Evolutionary conservation across 2,888 invertebrate species (phyloP).

Genomic region (Limenitis arthemis): DNA sequence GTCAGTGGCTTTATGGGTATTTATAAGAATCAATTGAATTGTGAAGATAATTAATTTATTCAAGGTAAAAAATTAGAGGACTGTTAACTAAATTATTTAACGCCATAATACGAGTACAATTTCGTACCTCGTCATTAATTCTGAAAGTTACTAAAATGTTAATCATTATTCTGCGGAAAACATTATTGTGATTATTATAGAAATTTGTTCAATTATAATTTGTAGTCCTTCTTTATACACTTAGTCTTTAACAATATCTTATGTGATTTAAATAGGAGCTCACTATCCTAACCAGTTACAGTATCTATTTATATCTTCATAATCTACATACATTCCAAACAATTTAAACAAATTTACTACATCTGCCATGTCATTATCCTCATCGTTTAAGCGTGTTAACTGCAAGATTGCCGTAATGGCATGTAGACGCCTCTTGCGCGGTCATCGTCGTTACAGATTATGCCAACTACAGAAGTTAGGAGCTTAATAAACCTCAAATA

Average conservation of each 20-base stretch:
- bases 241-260: too few relatives aligned
- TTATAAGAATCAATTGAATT: background rate
- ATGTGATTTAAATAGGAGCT: background rate
- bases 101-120: too few relatives aligned
- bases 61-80: background rate
- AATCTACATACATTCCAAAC: constrained; percentile 31
- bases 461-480: constrained; percentile 35
- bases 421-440: constrained; percentile 50
- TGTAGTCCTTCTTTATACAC: too few relatives aligned
- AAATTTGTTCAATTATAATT: too few relatives aligned
- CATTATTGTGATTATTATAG: too few relatives aligned
- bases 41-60: background rate
- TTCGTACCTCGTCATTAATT: too few relatives aligned
- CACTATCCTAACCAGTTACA: background rate
- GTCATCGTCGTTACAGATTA: constrained; percentile 52
- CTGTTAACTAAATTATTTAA: too few relatives aligned
- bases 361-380: constrained; percentile 68
- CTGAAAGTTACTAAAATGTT: too few relatives aligned
- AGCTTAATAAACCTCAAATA: constrained; percentile 14
- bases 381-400: constrained; percentile 65
- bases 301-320: constrained; percentile 10
- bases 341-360: constrained; percentile 58
- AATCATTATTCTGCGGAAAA: too few relatives aligned
- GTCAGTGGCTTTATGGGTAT: constrained; percentile 8
- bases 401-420: constrained; percentile 53